Evolutionary conservation across 2,113 vertebrate genomes (phyloP).

Genomic region (Brevimyrus niger): DNA sequence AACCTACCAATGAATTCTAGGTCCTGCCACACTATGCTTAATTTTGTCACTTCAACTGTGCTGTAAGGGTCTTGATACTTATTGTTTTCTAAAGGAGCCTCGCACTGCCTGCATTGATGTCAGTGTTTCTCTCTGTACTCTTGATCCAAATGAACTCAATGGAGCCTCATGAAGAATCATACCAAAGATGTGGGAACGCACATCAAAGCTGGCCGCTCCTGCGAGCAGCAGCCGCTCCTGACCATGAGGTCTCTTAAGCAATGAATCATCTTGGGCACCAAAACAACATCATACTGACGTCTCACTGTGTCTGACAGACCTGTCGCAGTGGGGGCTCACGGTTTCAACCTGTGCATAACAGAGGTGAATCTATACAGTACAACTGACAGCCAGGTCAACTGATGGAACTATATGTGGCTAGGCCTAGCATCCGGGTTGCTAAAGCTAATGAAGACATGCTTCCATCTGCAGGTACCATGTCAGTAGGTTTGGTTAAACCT

Average conservation of each 20-base stretch:
- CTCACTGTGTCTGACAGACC: background rate
- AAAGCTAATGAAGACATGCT: background rate
- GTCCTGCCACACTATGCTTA: background rate
- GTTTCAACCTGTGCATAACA: background rate
- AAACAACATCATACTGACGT: background rate
- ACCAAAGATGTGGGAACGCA: background rate
- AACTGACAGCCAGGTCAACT: background rate
- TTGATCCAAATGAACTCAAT: background rate
- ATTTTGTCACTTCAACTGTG: background rate
- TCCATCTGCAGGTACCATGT: background rate
- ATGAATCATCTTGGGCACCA: background rate
- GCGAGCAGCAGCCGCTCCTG: background rate
- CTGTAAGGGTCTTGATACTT: background rate
- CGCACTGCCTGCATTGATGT: background rate
- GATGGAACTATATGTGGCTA: background rate
- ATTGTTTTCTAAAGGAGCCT: background rate
- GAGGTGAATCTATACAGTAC: background rate
- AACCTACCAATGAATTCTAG: background rate
- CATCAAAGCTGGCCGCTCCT: constrained; percentile 51
- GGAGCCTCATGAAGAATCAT: background rate
- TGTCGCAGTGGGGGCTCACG: background rate
- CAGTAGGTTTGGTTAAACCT: background rate
- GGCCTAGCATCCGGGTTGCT: background rate
- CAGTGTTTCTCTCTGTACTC: background rate
- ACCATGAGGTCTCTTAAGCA: background rate